Evolutionary conservation across 2,888 invertebrate genomes (phyloP).

Genomic region (Toxonevra muliebris): DNA sequence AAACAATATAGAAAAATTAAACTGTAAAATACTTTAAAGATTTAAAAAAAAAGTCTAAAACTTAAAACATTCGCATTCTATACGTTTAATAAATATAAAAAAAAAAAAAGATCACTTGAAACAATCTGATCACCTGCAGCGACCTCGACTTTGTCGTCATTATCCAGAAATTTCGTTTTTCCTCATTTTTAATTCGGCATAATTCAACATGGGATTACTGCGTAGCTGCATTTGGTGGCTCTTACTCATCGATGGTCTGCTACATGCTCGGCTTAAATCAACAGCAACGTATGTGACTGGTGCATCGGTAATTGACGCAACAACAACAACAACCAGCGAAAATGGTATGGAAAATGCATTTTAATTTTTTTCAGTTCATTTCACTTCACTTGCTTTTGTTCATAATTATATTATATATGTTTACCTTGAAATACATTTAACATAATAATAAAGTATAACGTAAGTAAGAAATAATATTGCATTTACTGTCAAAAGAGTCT

Average conservation of each 20-base stretch:
- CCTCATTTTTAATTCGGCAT: background rate
- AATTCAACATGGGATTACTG: constrained; percentile 59
- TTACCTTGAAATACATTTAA: too few species aligned
- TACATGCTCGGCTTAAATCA: constrained; percentile 41
- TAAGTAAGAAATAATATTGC: too few species aligned
- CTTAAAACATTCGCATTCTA: too few species aligned
- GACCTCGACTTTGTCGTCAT: too few species aligned
- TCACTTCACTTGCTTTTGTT: too few species aligned
- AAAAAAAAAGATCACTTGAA: background rate
- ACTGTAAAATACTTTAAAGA: too few species aligned
- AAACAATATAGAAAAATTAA: too few species aligned
- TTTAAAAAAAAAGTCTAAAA: too few species aligned
- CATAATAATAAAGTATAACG: too few species aligned
- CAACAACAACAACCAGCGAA: constrained; percentile 8
- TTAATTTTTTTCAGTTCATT: too few species aligned
- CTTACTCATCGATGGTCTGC: constrained; percentile 59
- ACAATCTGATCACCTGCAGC: background rate
- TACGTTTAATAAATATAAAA: background rate
- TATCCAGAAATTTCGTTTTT: background rate
- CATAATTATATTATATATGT: too few species aligned
- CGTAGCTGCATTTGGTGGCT: constrained; percentile 56
- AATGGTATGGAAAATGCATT: constrained; percentile 20
- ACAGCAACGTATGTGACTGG: background rate
- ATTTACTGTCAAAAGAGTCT: too few species aligned
- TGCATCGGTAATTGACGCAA: constrained; percentile 18